A percentile compares a stretch with the other conserved stretches of the same genome.
Evolutionary conservation across 2,113 vertebrate species (phyloP).

Genomic region (Sapajus apella): DNA sequence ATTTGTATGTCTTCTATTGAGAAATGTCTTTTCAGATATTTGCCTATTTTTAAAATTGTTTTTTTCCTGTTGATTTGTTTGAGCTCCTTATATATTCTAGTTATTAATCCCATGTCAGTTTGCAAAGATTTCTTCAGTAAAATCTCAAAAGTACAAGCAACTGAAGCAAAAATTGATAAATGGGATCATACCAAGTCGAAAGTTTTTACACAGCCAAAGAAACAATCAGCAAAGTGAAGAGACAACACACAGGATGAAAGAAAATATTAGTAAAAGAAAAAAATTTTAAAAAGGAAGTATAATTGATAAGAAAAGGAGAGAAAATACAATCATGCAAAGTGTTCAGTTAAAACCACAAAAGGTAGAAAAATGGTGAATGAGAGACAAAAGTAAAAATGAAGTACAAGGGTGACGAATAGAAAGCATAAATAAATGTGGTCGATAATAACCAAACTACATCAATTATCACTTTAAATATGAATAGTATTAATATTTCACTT

Average conservation of each 20-base stretch:
- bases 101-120: neutral
- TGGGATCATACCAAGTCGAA: neutral
- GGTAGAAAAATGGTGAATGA: neutral
- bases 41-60: no score
- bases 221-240: neutral
- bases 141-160: neutral
- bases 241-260: neutral
- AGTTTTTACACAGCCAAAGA: neutral
- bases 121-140: neutral
- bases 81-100: neutral
- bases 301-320: neutral
- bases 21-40: neutral
- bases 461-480: neutral
- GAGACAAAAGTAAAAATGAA: neutral
- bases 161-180: neutral
- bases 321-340: neutral
- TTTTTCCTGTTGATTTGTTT: neutral
- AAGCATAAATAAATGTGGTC: neutral
- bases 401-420: neutral
- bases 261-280: neutral
- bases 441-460: neutral
- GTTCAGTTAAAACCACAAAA: neutral
- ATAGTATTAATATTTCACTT: neutral
- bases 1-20: neutral
- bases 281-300: neutral